Evolutionary conservation across 2,888 invertebrate genomes (phyloP).

Genomic region (Carterocephalus palaemon): DNA sequence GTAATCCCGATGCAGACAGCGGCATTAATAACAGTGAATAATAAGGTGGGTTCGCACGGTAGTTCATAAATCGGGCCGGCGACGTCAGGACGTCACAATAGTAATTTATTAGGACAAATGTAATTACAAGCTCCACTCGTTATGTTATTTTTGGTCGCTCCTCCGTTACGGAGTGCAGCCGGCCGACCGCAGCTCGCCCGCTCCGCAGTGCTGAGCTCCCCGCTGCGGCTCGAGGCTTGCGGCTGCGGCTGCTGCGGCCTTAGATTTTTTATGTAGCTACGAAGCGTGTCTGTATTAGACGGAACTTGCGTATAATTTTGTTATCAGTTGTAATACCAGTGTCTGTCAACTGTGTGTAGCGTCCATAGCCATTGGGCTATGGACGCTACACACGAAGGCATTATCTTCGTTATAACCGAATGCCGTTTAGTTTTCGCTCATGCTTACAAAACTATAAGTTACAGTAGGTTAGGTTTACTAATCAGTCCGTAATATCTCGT

Average conservation of each 20-base stretch:
- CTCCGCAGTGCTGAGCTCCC: neutral
- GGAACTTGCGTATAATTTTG: too few relatives aligned
- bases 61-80: slow-evolving; percentile 66
- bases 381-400: too few relatives aligned
- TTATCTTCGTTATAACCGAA: too few relatives aligned
- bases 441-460: too few relatives aligned
- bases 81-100: slow-evolving; percentile 71
- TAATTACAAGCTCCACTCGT: slow-evolving; percentile 73
- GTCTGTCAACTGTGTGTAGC: too few relatives aligned
- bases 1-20: slow-evolving; percentile 63
- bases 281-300: too few relatives aligned
- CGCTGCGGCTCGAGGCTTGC: slow-evolving; percentile 10
- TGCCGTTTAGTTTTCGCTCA: too few relatives aligned
- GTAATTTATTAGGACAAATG: slow-evolving; percentile 76
- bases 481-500: too few relatives aligned
- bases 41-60: slow-evolving; percentile 66
- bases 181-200: slow-evolving; percentile 35
- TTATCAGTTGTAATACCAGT: too few relatives aligned
- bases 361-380: too few relatives aligned
- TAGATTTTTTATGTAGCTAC: neutral
- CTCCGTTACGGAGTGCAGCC: slow-evolving; percentile 48
- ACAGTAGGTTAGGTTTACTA: too few relatives aligned
- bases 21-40: slow-evolving; percentile 72
- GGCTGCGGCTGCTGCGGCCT: neutral
- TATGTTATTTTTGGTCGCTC: slow-evolving; percentile 72